Evolutionary conservation across 2,797 vertebrate genomes (phyloP), one percentile per base, ranked within the genome.

Genomic region (Pipistrellus kuhlii): DNA sequence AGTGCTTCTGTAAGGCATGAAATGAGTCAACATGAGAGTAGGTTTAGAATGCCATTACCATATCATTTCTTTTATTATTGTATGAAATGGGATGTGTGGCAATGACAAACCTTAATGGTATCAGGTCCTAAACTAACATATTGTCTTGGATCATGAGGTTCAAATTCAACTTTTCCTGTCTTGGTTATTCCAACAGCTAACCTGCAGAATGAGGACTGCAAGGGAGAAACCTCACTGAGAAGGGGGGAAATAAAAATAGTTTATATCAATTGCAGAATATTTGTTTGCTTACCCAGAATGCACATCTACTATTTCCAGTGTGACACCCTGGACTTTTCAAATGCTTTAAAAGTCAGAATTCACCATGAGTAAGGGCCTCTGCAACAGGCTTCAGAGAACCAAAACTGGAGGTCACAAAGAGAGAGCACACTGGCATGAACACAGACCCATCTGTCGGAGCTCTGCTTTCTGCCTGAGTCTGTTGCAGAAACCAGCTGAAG

Each of bases 291-390:
- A 81, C 15, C 38, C n/a, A 93, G 20, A 94, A 90, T 32, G 18
- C 13, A 94, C 7, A 25, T 78, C 9, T 81, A 38, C 25, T 21
- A 75, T 59, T 87, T 71, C 32, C n/a, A 86, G 14, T 25, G 30
- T 20, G 2, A 87, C 12, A 46, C 77, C 32, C 12, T 73, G 38
- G 59, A 80, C 71, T 72, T 93, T 85, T 89, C 46, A 27, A 57
- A 73, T 64, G 38, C 81, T 93, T 91, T 32, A 91, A 71, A 93
- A 48, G 12, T n/a, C 21, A 85, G 46, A 87, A 78, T 41, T 84
- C 51, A 85, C 32, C 38, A 90, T n/a, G 5, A 88, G 59, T 48
- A 87, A 90, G 32, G 23, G 59, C 15, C 4, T 8, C 59, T 82
- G 51, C 4, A 35, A 81, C n/a, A 91, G 68, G 76, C 38, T 25